Evolutionary conservation across 2,888 invertebrate genomes (phyloP).

Genomic region (Dryococelus australis): DNA sequence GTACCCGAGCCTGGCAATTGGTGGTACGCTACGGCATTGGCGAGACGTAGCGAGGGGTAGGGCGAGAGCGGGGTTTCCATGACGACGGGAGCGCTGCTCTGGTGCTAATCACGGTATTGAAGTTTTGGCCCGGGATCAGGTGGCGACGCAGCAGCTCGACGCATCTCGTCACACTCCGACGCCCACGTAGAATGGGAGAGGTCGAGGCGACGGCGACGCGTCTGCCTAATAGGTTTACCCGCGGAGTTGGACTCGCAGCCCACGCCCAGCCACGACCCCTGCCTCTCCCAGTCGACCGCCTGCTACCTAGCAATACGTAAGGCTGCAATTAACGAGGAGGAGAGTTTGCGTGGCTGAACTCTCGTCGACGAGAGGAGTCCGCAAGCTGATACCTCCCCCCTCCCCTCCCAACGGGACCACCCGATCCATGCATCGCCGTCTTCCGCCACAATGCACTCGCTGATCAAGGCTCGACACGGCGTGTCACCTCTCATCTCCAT

Average conservation of each 20-base stretch:
- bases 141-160: conserved; percentile 32
- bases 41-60: not conserved
- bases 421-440: not conserved
- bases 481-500: too few species aligned
- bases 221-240: conserved; percentile 18
- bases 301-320: too few species aligned
- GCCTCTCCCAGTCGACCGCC: not conserved
- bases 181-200: conserved; percentile 41
- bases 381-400: too few species aligned
- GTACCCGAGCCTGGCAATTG: conserved; percentile 32
- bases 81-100: conserved; percentile 30
- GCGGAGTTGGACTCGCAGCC: conserved; percentile 23
- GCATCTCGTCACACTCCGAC: conserved; percentile 41
- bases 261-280: not conserved
- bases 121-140: conserved; percentile 30
- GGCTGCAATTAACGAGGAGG: conserved; percentile 26
- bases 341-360: not conserved
- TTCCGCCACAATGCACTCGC: not conserved
- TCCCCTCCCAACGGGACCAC: too few species aligned
- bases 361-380: not conserved
- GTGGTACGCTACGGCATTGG: conserved; percentile 30
- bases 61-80: conserved; percentile 33
- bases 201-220: not conserved
- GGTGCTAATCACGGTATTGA: conserved; percentile 39
- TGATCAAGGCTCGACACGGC: too few species aligned